Evolutionary conservation across 2,113 vertebrate genomes (phyloP), one percentile per base, ranked within the genome.

Genomic region (Numida meleagris): DNA sequence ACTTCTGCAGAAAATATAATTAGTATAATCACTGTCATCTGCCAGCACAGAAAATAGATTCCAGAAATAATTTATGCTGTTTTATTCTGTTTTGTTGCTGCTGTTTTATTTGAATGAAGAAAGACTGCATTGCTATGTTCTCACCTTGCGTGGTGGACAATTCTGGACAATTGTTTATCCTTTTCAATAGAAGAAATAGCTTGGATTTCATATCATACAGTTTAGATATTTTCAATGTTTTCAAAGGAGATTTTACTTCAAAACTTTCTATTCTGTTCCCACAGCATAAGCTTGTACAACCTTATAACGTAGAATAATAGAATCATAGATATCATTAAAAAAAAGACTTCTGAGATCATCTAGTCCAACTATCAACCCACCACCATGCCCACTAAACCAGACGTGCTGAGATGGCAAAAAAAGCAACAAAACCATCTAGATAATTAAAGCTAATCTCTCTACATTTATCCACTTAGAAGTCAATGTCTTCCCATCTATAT

Each of bases 1-100:
- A 81, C 86, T 86, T 82, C 84, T 87, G 40, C 66, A 73, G 82
- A 94, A 96, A 93, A 88, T 86, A 38, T 45, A 89, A 94, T 96
- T 91, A 90, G 59, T 46, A n/a, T 88, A 95, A 91, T 85, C 63
- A 67, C 72, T 89, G n/a, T 94, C 73, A 90, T 90, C 79, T 95
- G 61, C 51, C n/a, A 75, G 65, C 11, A 90, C 21, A 87, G 73
- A 72, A 94, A 93, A 84, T 27, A 91, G 68, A 78, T 72, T 93
- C 51, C 43, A 83, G 80, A 90, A 93, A 82, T 94, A 87, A 94
- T 88, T 86, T 88, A 66, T 85, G 79, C 42, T 88, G 53, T 33
- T 73, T 89, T 85, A 65, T 82, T 70, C 78, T 14, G 8, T 51
- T 66, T 83, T 89, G 23, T 43, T 43, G 25, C 9, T 83, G 33